Percentiles rank a stretch among this genome's conserved stretches.
phyloP scores from a whole-genome alignment of 1,140 invertebrate genomes.

The Armadillidium nasatum region DNA sequence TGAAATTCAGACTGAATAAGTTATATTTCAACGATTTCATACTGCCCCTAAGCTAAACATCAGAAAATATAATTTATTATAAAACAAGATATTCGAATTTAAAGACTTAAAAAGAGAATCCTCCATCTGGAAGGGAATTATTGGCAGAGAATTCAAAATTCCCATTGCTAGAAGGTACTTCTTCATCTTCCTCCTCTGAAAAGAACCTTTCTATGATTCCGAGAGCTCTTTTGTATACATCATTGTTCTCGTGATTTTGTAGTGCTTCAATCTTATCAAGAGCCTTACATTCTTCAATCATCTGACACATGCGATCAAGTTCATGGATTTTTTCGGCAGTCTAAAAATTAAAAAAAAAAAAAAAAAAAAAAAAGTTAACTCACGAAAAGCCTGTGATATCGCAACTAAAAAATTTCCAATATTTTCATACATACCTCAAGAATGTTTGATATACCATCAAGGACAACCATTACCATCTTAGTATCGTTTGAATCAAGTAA shows the following conservation, averaged over 20 bases:
- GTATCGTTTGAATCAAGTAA: conserved; percentile 56
- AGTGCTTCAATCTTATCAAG: conserved; percentile 70
- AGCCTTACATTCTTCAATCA: conserved; percentile 62
- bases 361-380: not conserved
- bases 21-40: not conserved
- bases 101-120: not conserved
- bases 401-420: not conserved
- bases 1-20: not conserved
- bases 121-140: conserved; percentile 36
- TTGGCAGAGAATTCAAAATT: conserved; percentile 37
- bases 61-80: not conserved
- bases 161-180: conserved; percentile 31
- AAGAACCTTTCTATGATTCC: conserved; percentile 81
- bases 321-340: conserved; percentile 56
- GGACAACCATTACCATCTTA: conserved; percentile 58
- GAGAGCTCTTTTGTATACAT: conserved; percentile 77
- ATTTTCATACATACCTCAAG: conserved; percentile 49
- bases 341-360: conserved; percentile 46
- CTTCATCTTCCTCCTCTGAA: conserved; percentile 46
- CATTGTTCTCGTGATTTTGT: conserved; percentile 68
- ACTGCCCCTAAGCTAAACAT: not conserved
- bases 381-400: too few species aligned
- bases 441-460: conserved; percentile 63
- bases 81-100: not conserved
- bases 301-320: conserved; percentile 53